Conservation (phyloP, 2,113 vertebrate species). For the Felis chaus region DNA sequence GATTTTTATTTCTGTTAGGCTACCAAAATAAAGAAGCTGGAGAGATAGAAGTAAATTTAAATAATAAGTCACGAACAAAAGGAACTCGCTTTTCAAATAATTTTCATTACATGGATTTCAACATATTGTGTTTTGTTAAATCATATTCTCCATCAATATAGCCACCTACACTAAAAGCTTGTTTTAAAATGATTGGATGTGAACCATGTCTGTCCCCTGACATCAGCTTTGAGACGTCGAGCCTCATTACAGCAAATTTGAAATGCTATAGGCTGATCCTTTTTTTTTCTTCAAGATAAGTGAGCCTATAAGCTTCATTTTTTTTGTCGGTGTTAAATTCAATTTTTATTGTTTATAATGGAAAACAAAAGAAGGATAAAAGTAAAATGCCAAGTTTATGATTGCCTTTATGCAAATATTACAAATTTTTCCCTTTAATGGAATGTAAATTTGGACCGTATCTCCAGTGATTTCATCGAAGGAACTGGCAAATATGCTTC, state of each 20-base stretch:
- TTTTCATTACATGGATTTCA: constrained; percentile 22
- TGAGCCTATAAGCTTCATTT: background rate
- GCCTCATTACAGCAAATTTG: background rate
- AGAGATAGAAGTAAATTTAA: constrained; percentile 51
- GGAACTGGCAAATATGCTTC: background rate
- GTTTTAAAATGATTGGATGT: constrained; percentile 41
- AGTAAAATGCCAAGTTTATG: constrained; percentile 21
- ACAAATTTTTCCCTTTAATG: constrained; percentile 27
- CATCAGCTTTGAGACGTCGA: constrained; percentile 22
- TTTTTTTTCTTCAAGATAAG: background rate
- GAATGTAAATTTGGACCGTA: constrained; percentile 14
- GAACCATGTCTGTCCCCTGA: background rate
- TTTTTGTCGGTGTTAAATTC: constrained; percentile 30
- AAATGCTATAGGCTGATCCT: background rate
- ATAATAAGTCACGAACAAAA: constrained; percentile 52
- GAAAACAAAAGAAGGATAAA: constrained; percentile 43
- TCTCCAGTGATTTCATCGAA: constrained; percentile 22
- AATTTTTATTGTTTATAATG: constrained; percentile 48
- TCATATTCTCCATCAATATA: background rate
- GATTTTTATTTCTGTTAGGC: constrained; percentile 54
- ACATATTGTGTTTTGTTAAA: background rate
- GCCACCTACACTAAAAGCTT: constrained; percentile 8
- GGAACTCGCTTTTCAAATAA: constrained; percentile 49
- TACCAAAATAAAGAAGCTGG: constrained; percentile 44
- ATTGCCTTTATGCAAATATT: constrained; percentile 34